A percentile compares a stretch with the other conserved stretches of the same genome.
phyloP scores from a whole-genome alignment of 2,888 invertebrate species.

The Drosophila putrida region DNA sequence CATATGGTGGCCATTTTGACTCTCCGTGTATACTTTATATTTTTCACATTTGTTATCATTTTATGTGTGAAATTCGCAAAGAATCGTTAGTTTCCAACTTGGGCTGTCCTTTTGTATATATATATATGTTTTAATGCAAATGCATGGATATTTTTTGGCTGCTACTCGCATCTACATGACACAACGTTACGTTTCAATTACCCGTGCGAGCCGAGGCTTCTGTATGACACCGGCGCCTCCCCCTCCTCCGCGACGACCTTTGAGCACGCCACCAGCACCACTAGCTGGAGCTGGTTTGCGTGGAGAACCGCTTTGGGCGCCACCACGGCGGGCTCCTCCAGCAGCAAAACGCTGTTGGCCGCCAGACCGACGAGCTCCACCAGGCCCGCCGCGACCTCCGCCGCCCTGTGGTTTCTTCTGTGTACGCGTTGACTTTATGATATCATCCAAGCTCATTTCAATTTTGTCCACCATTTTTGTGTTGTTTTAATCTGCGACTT shows the following conservation, averaged over 20 bases:
- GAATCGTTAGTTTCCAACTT: constrained; percentile 43
- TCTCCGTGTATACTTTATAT: constrained; percentile 43
- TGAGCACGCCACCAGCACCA: constrained; percentile 86
- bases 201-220: constrained; percentile 85
- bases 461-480: constrained; percentile 94
- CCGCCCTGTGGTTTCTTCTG: constrained; percentile 87
- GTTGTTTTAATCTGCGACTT: constrained; percentile 8
- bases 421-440: constrained; percentile 93
- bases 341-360: constrained; percentile 85
- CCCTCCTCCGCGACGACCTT: constrained; percentile 88
- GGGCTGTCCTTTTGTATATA: constrained; percentile 34
- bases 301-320: constrained; percentile 83
- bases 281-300: constrained; percentile 81
- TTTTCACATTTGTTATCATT: constrained; percentile 33
- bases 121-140: constrained; percentile 38
- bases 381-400: constrained; percentile 86
- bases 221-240: constrained; percentile 88
- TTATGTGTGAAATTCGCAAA: constrained; percentile 40
- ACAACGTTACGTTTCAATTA: constrained; percentile 80
- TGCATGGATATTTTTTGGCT: constrained; percentile 65
- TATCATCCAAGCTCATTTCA: constrained; percentile 98
- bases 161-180: constrained; percentile 61
- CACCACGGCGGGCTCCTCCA: constrained; percentile 86
- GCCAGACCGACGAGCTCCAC: constrained; percentile 83
- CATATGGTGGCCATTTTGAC: constrained; percentile 53